phyloP scores from a whole-genome alignment of 2,888 invertebrate genomes.

The Tiliacea citrago region DNA sequence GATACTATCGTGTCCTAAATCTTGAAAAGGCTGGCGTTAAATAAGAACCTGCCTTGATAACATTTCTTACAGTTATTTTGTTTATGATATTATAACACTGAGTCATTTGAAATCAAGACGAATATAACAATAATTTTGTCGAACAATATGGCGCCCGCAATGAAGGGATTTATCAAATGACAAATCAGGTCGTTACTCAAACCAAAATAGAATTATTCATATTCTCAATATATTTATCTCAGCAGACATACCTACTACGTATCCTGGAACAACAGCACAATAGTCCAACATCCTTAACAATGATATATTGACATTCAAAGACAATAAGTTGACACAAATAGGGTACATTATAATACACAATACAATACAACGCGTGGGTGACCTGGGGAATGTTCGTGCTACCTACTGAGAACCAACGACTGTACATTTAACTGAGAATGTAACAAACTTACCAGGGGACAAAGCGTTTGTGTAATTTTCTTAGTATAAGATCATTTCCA shows the following conservation, averaged over 20 bases:
- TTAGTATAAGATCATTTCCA: slow-evolving; percentile 35
- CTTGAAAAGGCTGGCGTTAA: slow-evolving; percentile 46
- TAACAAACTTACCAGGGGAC: slow-evolving; percentile 40
- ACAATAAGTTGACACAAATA: slow-evolving; percentile 78
- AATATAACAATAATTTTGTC: slow-evolving; percentile 33
- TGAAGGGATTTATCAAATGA: slow-evolving; percentile 50
- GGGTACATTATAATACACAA: slow-evolving; percentile 72
- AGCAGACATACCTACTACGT: slow-evolving; percentile 49
- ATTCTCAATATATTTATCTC: slow-evolving; percentile 59
- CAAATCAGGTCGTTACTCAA: slow-evolving; percentile 55
- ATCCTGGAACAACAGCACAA: slow-evolving; percentile 63
- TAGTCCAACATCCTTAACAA: slow-evolving; percentile 68
- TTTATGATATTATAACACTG: slow-evolving; percentile 20
- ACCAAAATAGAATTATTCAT: slow-evolving; percentile 61
- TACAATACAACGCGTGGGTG: slow-evolving; percentile 70
- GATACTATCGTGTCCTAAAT: slow-evolving; percentile 60
- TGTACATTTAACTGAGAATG: slow-evolving; percentile 51
- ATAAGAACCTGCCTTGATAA: slow-evolving; percentile 43
- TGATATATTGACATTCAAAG: slow-evolving; percentile 71
- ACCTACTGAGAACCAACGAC: slow-evolving; percentile 55
- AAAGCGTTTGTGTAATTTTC: slow-evolving; percentile 52
- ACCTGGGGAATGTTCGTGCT: slow-evolving; percentile 62
- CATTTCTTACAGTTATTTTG: slow-evolving; percentile 38
- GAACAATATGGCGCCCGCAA: slow-evolving; percentile 46
- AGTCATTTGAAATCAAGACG: slow-evolving; percentile 42